Evolutionary conservation across 2,113 vertebrate genomes (phyloP).

Genomic region (Bubo blakistoni): DNA sequence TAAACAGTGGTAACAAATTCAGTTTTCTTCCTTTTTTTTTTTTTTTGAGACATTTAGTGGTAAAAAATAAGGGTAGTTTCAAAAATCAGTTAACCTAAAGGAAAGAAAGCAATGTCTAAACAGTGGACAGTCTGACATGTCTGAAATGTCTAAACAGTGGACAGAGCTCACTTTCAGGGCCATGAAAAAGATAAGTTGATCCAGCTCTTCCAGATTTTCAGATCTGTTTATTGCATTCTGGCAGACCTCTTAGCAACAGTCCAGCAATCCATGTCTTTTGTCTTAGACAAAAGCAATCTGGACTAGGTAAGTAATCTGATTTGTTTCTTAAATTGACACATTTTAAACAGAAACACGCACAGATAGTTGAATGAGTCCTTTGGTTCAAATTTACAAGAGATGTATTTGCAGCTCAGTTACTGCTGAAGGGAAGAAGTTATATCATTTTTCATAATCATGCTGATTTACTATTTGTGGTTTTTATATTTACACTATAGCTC

Average conservation of each 20-base stretch:
- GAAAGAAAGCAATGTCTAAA: neutral
- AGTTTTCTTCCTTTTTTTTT: neutral
- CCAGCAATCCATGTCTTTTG: neutral
- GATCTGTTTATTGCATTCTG: neutral
- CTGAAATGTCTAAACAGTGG: neutral
- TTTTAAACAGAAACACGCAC: neutral
- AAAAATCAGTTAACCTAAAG: neutral
- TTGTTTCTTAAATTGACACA: neutral
- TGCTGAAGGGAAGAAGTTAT: neutral
- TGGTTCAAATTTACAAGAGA: neutral
- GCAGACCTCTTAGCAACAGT: neutral
- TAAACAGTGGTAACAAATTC: neutral
- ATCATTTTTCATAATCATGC: neutral
- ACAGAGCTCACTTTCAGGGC: neutral
- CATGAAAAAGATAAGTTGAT: neutral
- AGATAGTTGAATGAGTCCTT: neutral
- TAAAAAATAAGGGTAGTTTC: neutral
- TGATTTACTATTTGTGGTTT: neutral
- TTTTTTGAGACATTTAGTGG: neutral
- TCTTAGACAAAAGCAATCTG: neutral
- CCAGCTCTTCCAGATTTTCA: neutral
- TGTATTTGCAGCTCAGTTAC: neutral
- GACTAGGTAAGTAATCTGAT: neutral
- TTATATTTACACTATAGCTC: neutral
- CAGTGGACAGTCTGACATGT: neutral